Percentiles rank a stretch among this genome's conserved stretches.
These are phyloP conservation scores for Periophthalmodon schlosseri DNA, from an alignment of 2,113 vertebrate species.

Conservation along the genomic window DNA sequence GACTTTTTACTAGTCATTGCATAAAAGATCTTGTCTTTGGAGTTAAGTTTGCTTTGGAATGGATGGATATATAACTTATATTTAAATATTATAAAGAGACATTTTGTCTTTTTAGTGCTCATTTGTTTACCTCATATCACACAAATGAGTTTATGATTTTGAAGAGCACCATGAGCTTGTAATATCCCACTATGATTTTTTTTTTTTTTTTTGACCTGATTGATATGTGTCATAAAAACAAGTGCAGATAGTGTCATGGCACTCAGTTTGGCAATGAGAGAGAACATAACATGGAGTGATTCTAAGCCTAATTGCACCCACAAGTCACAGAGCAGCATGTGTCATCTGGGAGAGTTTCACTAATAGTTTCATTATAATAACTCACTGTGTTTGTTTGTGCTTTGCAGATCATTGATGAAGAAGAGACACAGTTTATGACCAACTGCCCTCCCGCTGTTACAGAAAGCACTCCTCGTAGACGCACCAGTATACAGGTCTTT, in stretches of 20 bases:
- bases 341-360: background rate
- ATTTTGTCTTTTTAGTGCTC: background rate
- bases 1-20: background rate
- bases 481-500: conserved; percentile 93
- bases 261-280: conserved; percentile 13
- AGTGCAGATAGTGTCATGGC: conserved; percentile 23
- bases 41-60: background rate
- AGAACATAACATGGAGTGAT: conserved; percentile 24
- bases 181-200: background rate
- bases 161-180: background rate
- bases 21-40: background rate
- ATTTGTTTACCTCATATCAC: background rate
- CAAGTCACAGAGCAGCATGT: background rate
- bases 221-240: conserved; percentile 7
- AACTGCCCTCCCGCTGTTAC: conserved; percentile 96
- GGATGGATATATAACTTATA: background rate
- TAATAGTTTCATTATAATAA: conserved; percentile 1
- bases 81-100: background rate
- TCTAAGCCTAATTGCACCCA: conserved; percentile 2
- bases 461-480: conserved; percentile 91
- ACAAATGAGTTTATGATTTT: background rate
- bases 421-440: conserved; percentile 98
- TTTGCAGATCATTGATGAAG: conserved; percentile 93
- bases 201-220: background rate
- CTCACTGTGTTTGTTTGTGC: conserved; percentile 8